Base-by-base conservation (phyloP, 92 coral and sea anemone species). In the Epizoanthus scotinus region DNA sequence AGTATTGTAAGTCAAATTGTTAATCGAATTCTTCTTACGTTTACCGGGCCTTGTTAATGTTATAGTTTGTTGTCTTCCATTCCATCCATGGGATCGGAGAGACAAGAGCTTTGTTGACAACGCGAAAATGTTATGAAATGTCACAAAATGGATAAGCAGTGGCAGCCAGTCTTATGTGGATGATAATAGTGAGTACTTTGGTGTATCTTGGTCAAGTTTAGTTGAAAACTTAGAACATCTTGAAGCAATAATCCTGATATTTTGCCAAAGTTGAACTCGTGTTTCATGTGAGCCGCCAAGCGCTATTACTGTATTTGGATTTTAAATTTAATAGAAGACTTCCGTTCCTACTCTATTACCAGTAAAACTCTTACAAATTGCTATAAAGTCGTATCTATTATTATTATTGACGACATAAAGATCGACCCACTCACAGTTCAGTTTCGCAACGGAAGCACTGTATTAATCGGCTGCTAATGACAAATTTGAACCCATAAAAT, bases 101-200 rank as follows among this genome's bases (percentile, higher is more conserved):
- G 15, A 19, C 1, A 19, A 14, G 29, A 20, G 63, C 8, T 50
- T 34, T 75, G 68, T 75, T 59, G 81, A 75, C 81, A 75, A 59
- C 68, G 29, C 6, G 67, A 75, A 75, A 58, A 75, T 75, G 34
- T 47, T 3, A 36, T 29, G 40, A 57, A 75, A 59, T 27, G 17
- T 38, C 12, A 20, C 7, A 24, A 36, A 73, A 75, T 75, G 34
- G 19, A 25, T 17, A n/a, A 22, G n/a, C 24, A 75, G 13, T 36
- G 44, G 63, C 67, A 58, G 59, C 55, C 53, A 38, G 67, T 6
- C 54, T 42, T 50, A 19, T 73, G 56, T 34, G 31, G 63, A 17
- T 24, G 71, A 66, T 28, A 73, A 20, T 0, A 54, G 66, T 28
- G 22, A 55, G 53, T 57, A n/a, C 40, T 18, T 4, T 5, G 26